A percentile compares a stretch with the other conserved stretches of the same genome.
Conservation (phyloP, 2,113 vertebrate species). For the Strix uralensis region DNA sequence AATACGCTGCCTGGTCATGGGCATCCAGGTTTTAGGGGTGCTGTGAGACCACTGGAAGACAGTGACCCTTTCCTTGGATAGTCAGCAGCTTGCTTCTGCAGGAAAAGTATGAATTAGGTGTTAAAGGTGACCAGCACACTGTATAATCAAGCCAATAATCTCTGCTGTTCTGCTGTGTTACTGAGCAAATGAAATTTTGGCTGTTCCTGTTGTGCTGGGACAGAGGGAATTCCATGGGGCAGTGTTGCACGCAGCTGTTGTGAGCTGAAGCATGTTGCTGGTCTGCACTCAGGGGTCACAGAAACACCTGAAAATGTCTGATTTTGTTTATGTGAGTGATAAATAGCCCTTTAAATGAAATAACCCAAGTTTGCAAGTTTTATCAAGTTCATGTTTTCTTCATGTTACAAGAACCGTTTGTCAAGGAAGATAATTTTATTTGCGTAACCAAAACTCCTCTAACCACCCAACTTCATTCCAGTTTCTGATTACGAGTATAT, state of each 20-base stretch:
- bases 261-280: not conserved
- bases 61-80: not conserved
- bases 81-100: not conserved
- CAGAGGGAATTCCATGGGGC: not conserved
- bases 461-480: not conserved
- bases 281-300: not conserved
- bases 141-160: not conserved
- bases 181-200: not conserved
- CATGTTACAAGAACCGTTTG: not conserved
- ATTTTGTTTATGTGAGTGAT: not conserved
- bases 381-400: not conserved
- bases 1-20: not conserved
- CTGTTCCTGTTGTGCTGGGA: not conserved
- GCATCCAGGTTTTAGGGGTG: not conserved
- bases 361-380: not conserved
- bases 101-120: not conserved
- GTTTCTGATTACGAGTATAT: not conserved
- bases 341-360: not conserved
- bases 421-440: not conserved
- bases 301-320: not conserved
- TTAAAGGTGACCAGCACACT: not conserved
- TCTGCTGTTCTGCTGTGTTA: not conserved
- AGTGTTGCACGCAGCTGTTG: not conserved
- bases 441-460: not conserved
- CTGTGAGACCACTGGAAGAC: not conserved